A percentile compares a stretch with the other conserved stretches of the same genome.
Conservation (phyloP, 2,797 vertebrate genomes). For the Paratrypauchen microcephalus region DNA sequence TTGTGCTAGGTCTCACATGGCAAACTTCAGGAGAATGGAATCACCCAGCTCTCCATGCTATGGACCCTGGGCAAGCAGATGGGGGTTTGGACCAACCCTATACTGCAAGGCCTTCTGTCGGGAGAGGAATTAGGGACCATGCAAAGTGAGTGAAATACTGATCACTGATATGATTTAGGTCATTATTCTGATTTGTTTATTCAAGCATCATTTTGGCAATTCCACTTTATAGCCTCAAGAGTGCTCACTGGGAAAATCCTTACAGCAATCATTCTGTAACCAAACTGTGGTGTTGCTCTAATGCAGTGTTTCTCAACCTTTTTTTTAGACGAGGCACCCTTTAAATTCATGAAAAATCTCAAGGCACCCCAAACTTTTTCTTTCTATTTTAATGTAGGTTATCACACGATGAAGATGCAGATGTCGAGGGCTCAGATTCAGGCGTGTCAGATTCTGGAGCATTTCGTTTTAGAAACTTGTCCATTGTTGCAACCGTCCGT, state of each 20-base stretch:
- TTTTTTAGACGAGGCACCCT: too few relatives aligned
- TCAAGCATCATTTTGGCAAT: background rate
- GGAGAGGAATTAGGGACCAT: conserved; percentile 75
- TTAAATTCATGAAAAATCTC: too few relatives aligned
- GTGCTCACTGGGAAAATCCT: too few relatives aligned
- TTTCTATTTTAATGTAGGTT: too few relatives aligned
- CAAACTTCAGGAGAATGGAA: conserved; percentile 85
- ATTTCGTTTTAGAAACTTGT: too few relatives aligned
- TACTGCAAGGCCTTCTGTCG: conserved; percentile 84
- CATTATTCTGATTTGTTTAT: background rate
- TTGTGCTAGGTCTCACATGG: conserved; percentile 78
- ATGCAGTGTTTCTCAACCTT: too few relatives aligned
- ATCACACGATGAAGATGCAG: too few relatives aligned
- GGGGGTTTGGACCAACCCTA: conserved; percentile 85
- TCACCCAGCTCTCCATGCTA: conserved; percentile 83
- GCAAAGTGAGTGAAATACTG: conserved; percentile 73
- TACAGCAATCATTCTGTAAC: too few relatives aligned
- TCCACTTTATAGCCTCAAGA: background rate
- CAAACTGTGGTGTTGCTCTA: background rate
- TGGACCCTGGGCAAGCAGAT: conserved; percentile 80
- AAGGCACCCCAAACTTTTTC: too few relatives aligned
- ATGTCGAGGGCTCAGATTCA: too few relatives aligned
- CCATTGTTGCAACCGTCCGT: too few relatives aligned
- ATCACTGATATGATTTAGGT: background rate
- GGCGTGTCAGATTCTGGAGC: too few relatives aligned